Evolutionary conservation across 2,888 invertebrate genomes (phyloP).

Genomic region (Rapana venosa): DNA sequence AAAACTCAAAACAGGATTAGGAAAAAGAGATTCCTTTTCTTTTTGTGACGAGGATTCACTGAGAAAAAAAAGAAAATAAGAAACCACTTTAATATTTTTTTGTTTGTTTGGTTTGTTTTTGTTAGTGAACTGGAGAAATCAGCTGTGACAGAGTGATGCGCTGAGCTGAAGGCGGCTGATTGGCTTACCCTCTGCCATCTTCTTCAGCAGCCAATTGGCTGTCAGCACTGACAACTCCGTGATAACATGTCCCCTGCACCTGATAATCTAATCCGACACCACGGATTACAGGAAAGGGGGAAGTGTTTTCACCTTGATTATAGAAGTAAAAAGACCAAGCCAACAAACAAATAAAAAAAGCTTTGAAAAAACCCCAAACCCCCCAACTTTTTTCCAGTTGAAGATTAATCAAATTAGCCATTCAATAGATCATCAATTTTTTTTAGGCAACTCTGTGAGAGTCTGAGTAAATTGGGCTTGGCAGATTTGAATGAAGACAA

Average conservation of each 20-base stretch:
- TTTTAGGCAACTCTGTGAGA: neutral
- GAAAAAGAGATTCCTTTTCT: too few relatives aligned
- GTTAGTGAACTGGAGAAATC: neutral
- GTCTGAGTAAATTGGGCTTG: neutral
- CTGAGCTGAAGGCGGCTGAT: constrained; percentile 25
- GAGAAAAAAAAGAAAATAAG: too few relatives aligned
- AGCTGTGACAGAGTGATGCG: constrained; percentile 35
- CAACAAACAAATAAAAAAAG: neutral
- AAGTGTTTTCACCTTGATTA: neutral
- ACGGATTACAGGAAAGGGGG: constrained; percentile 1
- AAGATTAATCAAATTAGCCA: neutral
- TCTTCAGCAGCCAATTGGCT: neutral
- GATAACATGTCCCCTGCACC: constrained; percentile 9
- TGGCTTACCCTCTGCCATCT: constrained; percentile 11
- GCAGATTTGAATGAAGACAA: neutral
- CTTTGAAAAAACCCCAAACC: neutral
- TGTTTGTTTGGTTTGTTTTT: too few relatives aligned
- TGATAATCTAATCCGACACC: constrained; percentile 27
- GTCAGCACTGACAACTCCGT: neutral
- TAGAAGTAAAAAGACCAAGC: neutral
- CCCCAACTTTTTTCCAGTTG: neutral
- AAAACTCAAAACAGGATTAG: too few relatives aligned
- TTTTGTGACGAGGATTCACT: too few relatives aligned
- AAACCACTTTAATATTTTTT: too few relatives aligned
- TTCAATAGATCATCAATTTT: neutral